phyloP scores from a whole-genome alignment of 2,113 vertebrate species.

The Laterallus jamaicensis region DNA sequence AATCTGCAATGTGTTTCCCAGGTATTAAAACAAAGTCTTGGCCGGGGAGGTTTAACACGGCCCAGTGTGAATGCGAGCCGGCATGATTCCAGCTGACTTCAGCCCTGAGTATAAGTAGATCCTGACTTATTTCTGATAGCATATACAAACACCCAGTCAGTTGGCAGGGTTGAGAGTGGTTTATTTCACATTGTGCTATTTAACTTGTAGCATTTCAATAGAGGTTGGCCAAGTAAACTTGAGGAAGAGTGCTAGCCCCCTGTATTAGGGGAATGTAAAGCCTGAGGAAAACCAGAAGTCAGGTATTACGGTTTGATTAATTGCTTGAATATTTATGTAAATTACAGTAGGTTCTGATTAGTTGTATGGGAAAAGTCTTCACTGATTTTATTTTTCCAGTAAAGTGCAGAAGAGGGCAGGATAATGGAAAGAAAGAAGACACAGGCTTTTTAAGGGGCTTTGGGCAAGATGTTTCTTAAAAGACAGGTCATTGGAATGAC shows the following conservation, averaged over 20 bases:
- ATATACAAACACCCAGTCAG: not conserved
- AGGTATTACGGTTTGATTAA: not conserved
- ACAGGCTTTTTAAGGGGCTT: not conserved
- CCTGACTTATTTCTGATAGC: constrained; percentile 4
- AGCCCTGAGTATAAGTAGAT: not conserved
- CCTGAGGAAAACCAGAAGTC: not conserved
- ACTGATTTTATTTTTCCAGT: not conserved
- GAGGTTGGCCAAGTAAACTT: not conserved
- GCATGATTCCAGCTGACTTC: not conserved
- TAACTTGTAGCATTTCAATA: not conserved
- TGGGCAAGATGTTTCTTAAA: not conserved
- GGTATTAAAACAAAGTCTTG: not conserved
- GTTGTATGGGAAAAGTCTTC: not conserved
- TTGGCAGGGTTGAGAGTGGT: not conserved
- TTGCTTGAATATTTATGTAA: not conserved
- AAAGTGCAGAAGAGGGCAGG: no score
- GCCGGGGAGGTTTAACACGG: not conserved
- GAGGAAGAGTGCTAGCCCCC: not conserved
- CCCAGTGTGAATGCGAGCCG: not conserved
- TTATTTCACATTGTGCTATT: not conserved
- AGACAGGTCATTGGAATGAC: not conserved
- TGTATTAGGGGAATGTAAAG: not conserved
- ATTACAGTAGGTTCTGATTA: not conserved
- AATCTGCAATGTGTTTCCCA: not conserved
- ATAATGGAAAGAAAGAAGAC: not conserved